A percentile compares a stretch with the other conserved stretches of the same genome.
Conservation (phyloP, 2,888 invertebrate species). For the Margaritifera margaritifera region DNA sequence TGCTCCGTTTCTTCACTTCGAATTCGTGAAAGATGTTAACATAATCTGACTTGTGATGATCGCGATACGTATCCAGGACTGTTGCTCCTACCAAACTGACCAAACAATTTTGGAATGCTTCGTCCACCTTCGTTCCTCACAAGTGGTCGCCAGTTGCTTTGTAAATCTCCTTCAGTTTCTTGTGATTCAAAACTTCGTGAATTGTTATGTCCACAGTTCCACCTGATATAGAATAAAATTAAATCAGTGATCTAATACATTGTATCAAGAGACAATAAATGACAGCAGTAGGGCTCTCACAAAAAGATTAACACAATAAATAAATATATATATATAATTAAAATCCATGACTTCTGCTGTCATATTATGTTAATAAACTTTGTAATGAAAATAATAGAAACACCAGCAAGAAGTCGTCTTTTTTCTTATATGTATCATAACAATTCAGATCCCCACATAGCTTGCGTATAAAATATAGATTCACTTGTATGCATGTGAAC, state of each 20-base stretch:
- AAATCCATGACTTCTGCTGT: too few species aligned
- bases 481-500: too few species aligned
- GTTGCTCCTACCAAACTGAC: constrained; percentile 8
- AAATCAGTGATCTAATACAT: background rate
- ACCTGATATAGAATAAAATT: constrained; percentile 7
- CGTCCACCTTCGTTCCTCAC: constrained; percentile 14
- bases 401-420: too few species aligned
- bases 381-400: too few species aligned
- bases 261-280: too few species aligned
- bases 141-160: constrained; percentile 14
- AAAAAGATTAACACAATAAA: too few species aligned
- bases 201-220: constrained; percentile 24
- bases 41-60: constrained; percentile 9
- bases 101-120: constrained; percentile 9
- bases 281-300: too few species aligned
- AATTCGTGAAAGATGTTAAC: constrained; percentile 12
- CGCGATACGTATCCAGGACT: constrained; percentile 2
- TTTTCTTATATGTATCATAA: too few species aligned
- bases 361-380: too few species aligned
- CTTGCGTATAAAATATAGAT: too few species aligned
- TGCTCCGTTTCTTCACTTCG: constrained; percentile 15
- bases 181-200: constrained; percentile 13
- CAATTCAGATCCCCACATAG: too few species aligned
- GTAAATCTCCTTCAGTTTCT: constrained; percentile 13
- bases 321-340: too few species aligned